phyloP scores from a whole-genome alignment of 1,140 invertebrate genomes.

The Drosophila teissieri region DNA sequence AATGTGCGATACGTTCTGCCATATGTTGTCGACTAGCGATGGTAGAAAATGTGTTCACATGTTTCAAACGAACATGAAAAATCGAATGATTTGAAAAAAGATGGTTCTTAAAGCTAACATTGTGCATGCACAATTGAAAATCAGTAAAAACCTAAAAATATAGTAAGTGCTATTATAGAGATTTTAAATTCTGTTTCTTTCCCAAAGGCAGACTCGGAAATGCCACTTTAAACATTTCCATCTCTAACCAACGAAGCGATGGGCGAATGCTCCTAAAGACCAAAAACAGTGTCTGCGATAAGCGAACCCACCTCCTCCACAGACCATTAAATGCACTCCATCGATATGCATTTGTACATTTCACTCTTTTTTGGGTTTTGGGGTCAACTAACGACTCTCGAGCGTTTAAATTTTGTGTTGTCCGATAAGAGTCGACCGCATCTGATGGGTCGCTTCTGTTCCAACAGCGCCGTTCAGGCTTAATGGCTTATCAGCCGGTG shows the following conservation, averaged over 20 bases:
- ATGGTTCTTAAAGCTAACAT: not conserved
- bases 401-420: conserved; percentile 49
- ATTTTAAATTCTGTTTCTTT: not conserved
- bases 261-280: not conserved
- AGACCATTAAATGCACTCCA: conserved; percentile 41
- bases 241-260: conserved; percentile 16
- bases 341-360: conserved; percentile 61
- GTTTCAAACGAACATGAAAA: conserved; percentile 2
- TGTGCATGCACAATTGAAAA: not conserved
- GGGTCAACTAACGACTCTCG: conserved; percentile 69
- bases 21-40: conserved; percentile 13
- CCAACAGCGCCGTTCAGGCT: conserved; percentile 22
- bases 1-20: conserved; percentile 22
- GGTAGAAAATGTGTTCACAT: conserved; percentile 16
- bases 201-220: not conserved
- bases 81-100: not conserved
- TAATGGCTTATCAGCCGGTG: conserved; percentile 56
- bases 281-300: conserved; percentile 15
- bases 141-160: not conserved
- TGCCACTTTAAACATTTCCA: conserved; percentile 9
- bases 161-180: no score
- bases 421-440: conserved; percentile 48
- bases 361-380: conserved; percentile 69
- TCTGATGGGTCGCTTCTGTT: conserved; percentile 51
- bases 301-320: conserved; percentile 26